Evolutionary conservation across 2,888 invertebrate genomes (phyloP), one percentile per base, ranked within the genome.

Genomic region (Nomada fabriciana): DNA sequence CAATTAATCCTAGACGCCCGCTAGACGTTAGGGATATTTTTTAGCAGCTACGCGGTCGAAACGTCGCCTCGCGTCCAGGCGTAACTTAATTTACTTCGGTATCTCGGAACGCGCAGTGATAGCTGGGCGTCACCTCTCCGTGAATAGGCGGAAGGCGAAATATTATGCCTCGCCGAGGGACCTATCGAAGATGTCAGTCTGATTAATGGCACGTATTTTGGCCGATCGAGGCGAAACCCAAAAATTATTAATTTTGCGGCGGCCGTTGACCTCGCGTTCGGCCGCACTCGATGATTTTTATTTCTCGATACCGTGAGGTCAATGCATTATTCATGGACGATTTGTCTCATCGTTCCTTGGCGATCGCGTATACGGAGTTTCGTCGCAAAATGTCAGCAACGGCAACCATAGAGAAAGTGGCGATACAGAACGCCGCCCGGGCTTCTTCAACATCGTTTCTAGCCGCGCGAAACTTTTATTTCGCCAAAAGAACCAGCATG

Each of bases 271-370:
- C 86, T 74, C 80, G 78, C 43, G 61, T 57, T 10, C 71, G 68
- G 42, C 64, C 74, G 61, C 74, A 53, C 69, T 52, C 88, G 76
- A 65, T 75, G 80, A 86, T 77, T 86, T 88, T 87, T 88, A 84
- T 86, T 86, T 82, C 79, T 73, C 76, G 74, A 78, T 80, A 63
- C 76, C 73, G 70, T 29, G 70, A 25, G 89, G 89, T 89, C 86
- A 82, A 90, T 91, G 91, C 87, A 91, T 91, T 89, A 91, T 91
- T 91, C 91, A 91, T 91, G 89, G 82, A 79, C 85, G 88, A 89
- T 88, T 90, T 88, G 76, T 86, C 88, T 81, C 86, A 89, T 90
- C 86, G 87, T 91, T 89, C 87, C 86, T 87, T 87, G 85, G 83
- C 85, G 83, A 72, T 70, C 68, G 18, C 63, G 83, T 87, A 88